A percentile compares a stretch with the other conserved stretches of the same genome.
Evolutionary conservation across 2,888 invertebrate genomes (phyloP).

Genomic region (Stenichneumon culpator): DNA sequence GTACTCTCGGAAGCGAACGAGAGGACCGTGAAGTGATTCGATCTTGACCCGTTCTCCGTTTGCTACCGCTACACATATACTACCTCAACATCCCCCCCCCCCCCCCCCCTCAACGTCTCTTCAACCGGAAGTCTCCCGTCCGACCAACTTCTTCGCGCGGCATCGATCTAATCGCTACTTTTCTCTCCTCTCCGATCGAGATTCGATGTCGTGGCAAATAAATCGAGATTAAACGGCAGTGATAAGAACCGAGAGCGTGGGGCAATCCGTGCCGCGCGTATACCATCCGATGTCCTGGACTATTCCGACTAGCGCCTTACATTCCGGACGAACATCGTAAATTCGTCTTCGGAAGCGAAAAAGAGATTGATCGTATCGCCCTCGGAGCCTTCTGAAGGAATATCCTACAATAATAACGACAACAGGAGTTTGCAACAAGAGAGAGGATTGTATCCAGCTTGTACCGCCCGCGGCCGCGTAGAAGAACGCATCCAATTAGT

Average conservation of each 20-base stretch:
- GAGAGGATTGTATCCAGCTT: background rate
- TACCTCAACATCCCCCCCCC: background rate
- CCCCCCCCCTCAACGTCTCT: background rate
- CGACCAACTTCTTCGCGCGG: constrained; percentile 58
- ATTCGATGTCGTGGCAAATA: constrained; percentile 61
- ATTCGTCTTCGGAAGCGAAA: constrained; percentile 19
- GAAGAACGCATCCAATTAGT: constrained; percentile 66
- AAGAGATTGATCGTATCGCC: constrained; percentile 12
- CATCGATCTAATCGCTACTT: constrained; percentile 58
- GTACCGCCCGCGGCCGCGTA: background rate
- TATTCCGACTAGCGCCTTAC: too few species aligned
- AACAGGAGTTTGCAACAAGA: background rate
- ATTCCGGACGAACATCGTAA: background rate
- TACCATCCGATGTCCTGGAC: background rate
- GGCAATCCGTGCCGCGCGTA: constrained; percentile 1
- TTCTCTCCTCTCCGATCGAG: constrained; percentile 39
- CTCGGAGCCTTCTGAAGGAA: background rate
- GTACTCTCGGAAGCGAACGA: constrained; percentile 44
- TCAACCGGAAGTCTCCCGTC: constrained; percentile 58
- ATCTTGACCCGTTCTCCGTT: constrained; percentile 58
- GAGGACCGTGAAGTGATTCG: constrained; percentile 59
- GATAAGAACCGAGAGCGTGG: constrained; percentile 47
- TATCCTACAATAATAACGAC: background rate
- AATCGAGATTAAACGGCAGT: constrained; percentile 62
- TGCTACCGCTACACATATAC: constrained; percentile 15